Base-by-base conservation (phyloP, 2,888 invertebrate species). In the Chymomyza caudatula region DNA sequence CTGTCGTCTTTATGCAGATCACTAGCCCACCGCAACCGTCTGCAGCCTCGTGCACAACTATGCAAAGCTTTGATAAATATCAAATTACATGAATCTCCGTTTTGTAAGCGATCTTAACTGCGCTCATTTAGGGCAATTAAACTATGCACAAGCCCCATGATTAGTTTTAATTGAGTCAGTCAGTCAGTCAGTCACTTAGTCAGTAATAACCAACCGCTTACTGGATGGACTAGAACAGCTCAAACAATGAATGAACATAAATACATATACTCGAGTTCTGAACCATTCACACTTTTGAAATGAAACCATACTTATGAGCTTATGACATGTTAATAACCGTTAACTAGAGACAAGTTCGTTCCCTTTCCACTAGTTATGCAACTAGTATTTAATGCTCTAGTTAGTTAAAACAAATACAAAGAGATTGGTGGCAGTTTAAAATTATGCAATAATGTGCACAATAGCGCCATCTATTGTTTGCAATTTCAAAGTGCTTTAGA, bases 151-250 rank as follows among this genome's bases (percentile, higher is more conserved):
- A 47, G 25, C 60, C 74, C 61, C 62, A 69, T 81, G 77, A 80
- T 80, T 84, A 82, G 75, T 74, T 78, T 76, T 71, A 84, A 84
- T 80, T 80, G 77, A 78, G 64, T 49, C 51, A 63, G 60, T 71
- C 64, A 66, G 66, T 37, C 25, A 25, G 25, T 25, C 25, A 25
- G 29, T 37, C 29, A 37, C 11, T 37, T 37, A 37, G 8, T 37
- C 11, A 11, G 29, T 37, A 11, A 37, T 37, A 37, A 37, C 29
- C 29, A 37, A 37, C 25, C 25, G 6, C 25, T 25, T 25, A 25
- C 25, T 25, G 6, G 29, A 37, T 37, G 29, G 8, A 11, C 29
- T 11, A 25, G 25, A 25, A n/a, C 11, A 29, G 11, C 29, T 37
- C 29, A 37, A 37, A 37, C 29, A 37, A 37, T 37, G 29, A 11